Base-by-base conservation (phyloP, 2,888 invertebrate species). In the Galerucella pusilla region DNA sequence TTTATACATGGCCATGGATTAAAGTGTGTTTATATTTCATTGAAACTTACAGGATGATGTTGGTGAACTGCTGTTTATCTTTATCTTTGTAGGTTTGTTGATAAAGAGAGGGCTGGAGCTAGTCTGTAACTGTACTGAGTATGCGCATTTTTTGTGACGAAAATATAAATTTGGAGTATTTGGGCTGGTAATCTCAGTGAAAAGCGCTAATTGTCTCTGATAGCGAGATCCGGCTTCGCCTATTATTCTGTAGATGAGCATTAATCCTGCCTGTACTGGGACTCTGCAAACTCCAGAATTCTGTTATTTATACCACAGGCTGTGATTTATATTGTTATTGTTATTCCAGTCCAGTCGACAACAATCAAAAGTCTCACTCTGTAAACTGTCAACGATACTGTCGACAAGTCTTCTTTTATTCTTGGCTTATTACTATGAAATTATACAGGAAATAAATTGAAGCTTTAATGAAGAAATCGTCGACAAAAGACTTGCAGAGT, bases 41-140 rank as follows among this genome's bases (percentile, higher is more conserved):
- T 16, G 10, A 16, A 57, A 57, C 57, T 57, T 57, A 57, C 57
- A 57, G 20, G 57, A 16, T 57, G 57, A 57, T 57, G 57, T 57
- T 10, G n/a, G 20, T 20, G 10, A 57, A 10, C 52, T 4, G n/a
- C 52, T 57, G 9, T 57, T 57, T 20, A 16, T 16, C 2, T 11
- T 1, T 49, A 14, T 49, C 49, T 49, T 49, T 12, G 10, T 20
- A 20, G 57, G 57, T 57, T 57, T 57, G 57, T 57, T 57, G 20
- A 20, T 20, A 11, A 57, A 16, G 16, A 57, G 10, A 57, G 57
- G 20, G 20, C 20, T 6, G 57, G 20, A 57, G 9, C 57, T 57
- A 57, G 7, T 57, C 20, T 57, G 57, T 57, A 57, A 57, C 57
- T 20, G 57, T 20, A 16, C 57, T 20, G 57, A 57, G 9, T 16